Percentiles rank a stretch among this genome's conserved stretches.
phyloP scores from a whole-genome alignment of 1,140 invertebrate genomes.

The Mizuhopecten yessoensis region DNA sequence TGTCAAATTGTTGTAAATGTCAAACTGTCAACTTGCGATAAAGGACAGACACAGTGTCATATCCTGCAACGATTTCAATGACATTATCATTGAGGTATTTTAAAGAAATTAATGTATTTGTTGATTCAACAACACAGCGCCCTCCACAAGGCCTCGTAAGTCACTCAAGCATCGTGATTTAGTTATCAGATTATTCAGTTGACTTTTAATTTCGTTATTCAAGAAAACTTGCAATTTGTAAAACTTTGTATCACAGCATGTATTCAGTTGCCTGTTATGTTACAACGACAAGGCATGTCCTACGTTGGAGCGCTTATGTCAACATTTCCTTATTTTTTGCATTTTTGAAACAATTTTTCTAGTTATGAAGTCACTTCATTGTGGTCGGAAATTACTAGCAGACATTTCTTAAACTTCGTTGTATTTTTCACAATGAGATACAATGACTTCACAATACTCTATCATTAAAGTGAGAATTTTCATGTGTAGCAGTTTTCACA shows the following conservation, averaged over 20 bases:
- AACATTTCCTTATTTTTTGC: constrained; percentile 4
- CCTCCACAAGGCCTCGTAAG: constrained; percentile 49
- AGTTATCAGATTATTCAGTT: constrained; percentile 25
- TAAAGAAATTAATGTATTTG: not conserved
- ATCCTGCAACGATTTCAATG: not conserved
- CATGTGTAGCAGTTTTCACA: no score
- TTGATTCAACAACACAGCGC: constrained; percentile 45
- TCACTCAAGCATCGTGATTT: constrained; percentile 46
- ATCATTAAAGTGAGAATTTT: not conserved
- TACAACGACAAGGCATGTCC: not conserved
- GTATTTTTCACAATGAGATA: not conserved
- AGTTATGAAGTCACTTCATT: not conserved
- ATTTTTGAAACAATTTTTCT: not conserved
- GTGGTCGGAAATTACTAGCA: not conserved
- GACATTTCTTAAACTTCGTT: not conserved
- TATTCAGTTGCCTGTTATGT: not conserved
- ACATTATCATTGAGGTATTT: not conserved
- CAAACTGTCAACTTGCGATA: no score
- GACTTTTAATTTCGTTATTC: constrained; percentile 1
- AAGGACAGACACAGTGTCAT: no score
- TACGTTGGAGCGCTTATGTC: not conserved
- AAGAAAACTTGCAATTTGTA: constrained; percentile 17
- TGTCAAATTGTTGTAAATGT: no score
- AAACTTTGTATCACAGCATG: constrained; percentile 13
- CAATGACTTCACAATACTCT: not conserved